Evolutionary conservation across 2,113 vertebrate species (phyloP), one percentile per base, ranked within the genome.

Genomic region (Phalacrocorax aristotelis): DNA sequence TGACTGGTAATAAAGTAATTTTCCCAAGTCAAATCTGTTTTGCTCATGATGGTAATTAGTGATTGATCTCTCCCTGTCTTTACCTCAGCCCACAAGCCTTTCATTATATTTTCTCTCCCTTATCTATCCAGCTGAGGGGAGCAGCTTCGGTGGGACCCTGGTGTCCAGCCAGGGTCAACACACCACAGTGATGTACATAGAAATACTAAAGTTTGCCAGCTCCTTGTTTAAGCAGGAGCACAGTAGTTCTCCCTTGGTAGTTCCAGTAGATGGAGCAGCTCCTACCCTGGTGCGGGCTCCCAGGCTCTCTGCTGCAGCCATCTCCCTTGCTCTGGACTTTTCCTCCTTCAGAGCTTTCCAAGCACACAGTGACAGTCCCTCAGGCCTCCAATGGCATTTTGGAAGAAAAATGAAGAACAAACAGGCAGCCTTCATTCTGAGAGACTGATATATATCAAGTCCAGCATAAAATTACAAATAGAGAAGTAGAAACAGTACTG

Each of bases 221-320:
- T 91, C 42, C 34, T 69, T 18, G 9, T 32, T 46, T 52, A 70
- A 85, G 65, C 30, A 32, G 15, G 42, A 77, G 49, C 1, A 2
- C 21, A 60, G 79, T 20, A 79, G 83, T 57, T 94, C 22, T 87
- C 81, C 57, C 69, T 68, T 76, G 57, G 44, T 46, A 46, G 23
- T 57, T 91, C 52, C 86, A 91, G 69, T 21, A 91, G 72, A 87
- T 76, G 90, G 83, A 95, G 89, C 69, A 89, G 61, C 76, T 91
- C 54, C 61, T 89, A 22, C 25, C 36, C 36, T 42, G 21, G 14
- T 1, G 2, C 1, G 1, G 21, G 14, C 8, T 55, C n/a, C 48
- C 2, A 0, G 25, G 32, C 12, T 75, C 36, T 22, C 81, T 48
- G 15, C 2, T 0, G 19, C 46, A 88, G 36, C 3, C 2, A 0